Percentiles rank a stretch among this genome's conserved stretches.
These are phyloP conservation scores for Hermaeophaga mercurialis DNA, from an alignment of 2,888 invertebrate genomes.

Conservation along the genomic window DNA sequence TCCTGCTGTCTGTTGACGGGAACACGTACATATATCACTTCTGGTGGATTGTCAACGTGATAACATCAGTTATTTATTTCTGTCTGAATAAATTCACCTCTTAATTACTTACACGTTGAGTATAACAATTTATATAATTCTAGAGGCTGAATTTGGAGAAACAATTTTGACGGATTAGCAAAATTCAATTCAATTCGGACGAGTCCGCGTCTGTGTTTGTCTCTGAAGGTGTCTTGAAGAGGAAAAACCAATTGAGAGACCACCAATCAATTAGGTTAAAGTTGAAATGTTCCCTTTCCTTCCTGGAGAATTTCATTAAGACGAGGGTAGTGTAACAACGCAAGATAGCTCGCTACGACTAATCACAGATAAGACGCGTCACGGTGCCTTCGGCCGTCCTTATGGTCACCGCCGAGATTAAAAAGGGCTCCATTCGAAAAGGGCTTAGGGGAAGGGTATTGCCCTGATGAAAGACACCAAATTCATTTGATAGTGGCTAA, in stretches of 20 bases:
- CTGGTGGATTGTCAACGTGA: too few species aligned
- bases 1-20: too few species aligned
- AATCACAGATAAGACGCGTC: conserved; percentile 45
- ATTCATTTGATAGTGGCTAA: conserved; percentile 13
- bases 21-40: too few species aligned
- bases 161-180: too few species aligned
- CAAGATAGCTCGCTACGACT: conserved; percentile 48
- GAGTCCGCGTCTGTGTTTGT: neutral
- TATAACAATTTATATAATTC: too few species aligned
- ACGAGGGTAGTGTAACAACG: conserved; percentile 48
- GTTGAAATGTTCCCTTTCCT: conserved; percentile 48
- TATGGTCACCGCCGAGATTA: conserved; percentile 39
- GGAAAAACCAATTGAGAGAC: conserved; percentile 46
- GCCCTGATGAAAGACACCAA: neutral
- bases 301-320: conserved; percentile 54
- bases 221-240: neutral
- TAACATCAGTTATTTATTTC: too few species aligned
- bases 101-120: too few species aligned
- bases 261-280: conserved; percentile 53
- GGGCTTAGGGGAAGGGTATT: conserved; percentile 9
- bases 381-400: conserved; percentile 24
- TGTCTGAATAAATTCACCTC: too few species aligned
- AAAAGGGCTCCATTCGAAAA: conserved; percentile 23
- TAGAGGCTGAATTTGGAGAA: too few species aligned
- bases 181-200: neutral